Evolutionary conservation across 1,140 invertebrate genomes (phyloP), one percentile per base, ranked within the genome.

Genomic region (Meloidogyne floridensis): DNA sequence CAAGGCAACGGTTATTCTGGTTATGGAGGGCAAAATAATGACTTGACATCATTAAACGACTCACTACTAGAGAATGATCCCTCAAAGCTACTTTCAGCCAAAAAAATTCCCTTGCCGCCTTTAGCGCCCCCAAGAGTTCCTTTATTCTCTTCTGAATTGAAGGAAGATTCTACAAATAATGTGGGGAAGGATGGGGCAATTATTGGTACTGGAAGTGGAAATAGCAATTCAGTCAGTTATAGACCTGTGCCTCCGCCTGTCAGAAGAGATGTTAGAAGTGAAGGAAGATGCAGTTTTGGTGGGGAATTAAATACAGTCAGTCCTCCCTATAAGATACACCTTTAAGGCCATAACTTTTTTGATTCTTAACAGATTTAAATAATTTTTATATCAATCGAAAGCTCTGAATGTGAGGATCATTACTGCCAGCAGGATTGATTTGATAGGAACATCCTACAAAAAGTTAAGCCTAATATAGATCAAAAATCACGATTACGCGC

Each of bases 251-350:
- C 85, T 10, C 85, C 85, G 3, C 80, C 82, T 15, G 77, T 87
- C 20, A 69, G 85, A 72, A 86, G 85, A 56, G 81, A 86, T 18
- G 79, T 72, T 59, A 71, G 75, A 56, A 84, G 81, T 69, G 74
- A 80, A 47, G 84, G 84, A 72, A 54, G 86, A 73, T 86, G 84
- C 72, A 51, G 70, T 75, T 86, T 86, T 80, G 84, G 84, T 86
- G 32, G 32, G 32, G 32, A 2, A 32, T 32, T 32, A 32, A 32
- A 32, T 32, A 32, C 32, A 32, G 32, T 32, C 32, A 32, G 32
- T 2, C 1, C 32, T 32, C 32, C 32, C 32, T 32, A 32, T 32
- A 32, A 32, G 32, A 32, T 32, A 2, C 32, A 32, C 32, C 32
- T 32, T 32, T 32, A 32, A 32, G 32, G 32, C 32, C 32, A 32